phyloP scores from a whole-genome alignment of 2,113 vertebrate genomes.

The human (Homo sapiens) region DNA sequence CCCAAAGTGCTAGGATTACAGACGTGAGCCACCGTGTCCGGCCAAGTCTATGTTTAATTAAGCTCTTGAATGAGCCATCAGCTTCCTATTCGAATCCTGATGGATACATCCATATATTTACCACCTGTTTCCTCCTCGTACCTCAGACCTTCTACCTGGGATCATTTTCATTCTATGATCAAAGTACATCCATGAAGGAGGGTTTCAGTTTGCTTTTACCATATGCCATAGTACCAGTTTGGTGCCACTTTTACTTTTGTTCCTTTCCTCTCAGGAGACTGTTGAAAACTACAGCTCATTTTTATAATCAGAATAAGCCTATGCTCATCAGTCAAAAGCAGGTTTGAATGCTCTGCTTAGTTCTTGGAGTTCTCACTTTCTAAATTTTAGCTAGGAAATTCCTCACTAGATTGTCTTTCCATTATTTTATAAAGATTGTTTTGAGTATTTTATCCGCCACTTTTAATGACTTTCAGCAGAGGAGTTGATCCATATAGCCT shows the following conservation, averaged over 20 bases:
- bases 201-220: not conserved
- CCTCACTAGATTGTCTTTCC: not conserved
- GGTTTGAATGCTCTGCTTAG: not conserved
- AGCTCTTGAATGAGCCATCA: too few species aligned
- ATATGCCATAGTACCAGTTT: too few species aligned
- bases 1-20: too few species aligned
- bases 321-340: not conserved
- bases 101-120: rapidly evolving
- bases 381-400: not conserved
- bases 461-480: not conserved
- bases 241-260: not conserved
- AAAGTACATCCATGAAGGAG: not conserved
- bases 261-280: not conserved
- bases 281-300: not conserved
- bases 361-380: not conserved
- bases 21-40: too few species aligned
- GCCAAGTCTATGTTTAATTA: not conserved
- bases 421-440: not conserved
- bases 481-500: too few species aligned
- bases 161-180: not conserved
- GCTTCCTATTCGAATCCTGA: not conserved
- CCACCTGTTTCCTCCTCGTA: not conserved
- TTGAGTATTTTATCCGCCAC: not conserved
- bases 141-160: not conserved
- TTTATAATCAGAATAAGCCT: not conserved